phyloP scores from a whole-genome alignment of 2,797 vertebrate species.

The Esox lucius region DNA sequence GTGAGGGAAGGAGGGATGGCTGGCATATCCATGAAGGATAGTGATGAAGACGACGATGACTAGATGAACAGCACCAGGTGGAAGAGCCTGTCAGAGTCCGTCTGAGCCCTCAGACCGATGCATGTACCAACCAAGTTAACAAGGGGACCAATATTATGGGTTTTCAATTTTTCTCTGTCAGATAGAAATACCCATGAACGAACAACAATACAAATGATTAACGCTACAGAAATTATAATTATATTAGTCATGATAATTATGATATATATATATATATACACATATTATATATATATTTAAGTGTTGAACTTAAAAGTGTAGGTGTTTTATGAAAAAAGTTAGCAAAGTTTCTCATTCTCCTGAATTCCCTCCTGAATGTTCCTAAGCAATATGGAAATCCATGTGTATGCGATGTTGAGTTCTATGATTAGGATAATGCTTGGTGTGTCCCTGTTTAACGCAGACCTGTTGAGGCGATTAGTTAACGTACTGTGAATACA shows the following conservation, averaged over 20 bases:
- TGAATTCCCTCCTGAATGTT: slow-evolving; percentile 80
- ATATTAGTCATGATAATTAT: slow-evolving; percentile 55
- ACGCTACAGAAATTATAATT: slow-evolving; percentile 9
- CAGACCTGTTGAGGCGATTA: slow-evolving; percentile 76
- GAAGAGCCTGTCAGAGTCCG: slow-evolving; percentile 31
- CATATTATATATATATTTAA: not conserved
- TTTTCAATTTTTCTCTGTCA: slow-evolving; percentile 64
- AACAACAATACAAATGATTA: slow-evolving; percentile 65
- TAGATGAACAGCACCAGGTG: slow-evolving; percentile 6
- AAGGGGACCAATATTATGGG: slow-evolving; percentile 66
- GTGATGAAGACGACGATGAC: slow-evolving; percentile 86
- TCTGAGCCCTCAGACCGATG: slow-evolving; percentile 72
- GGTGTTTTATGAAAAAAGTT: slow-evolving; percentile 77
- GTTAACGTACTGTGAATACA: slow-evolving; percentile 75
- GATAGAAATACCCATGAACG: slow-evolving; percentile 70
- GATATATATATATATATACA: slow-evolving; percentile 17
- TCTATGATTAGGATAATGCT: slow-evolving; percentile 77
- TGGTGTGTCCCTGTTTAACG: slow-evolving; percentile 77
- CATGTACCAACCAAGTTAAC: slow-evolving; percentile 80
- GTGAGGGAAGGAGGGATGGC: slow-evolving; percentile 96
- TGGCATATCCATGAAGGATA: slow-evolving; percentile 98
- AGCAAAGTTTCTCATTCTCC: slow-evolving; percentile 74
- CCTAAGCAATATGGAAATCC: slow-evolving; percentile 87
- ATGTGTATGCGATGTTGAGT: slow-evolving; percentile 78
- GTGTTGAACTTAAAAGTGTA: slow-evolving; percentile 60